A percentile compares a stretch with the other conserved stretches of the same genome.
Conservation (phyloP, 2,797 vertebrate species). For the Poecilia gillii region DNA sequence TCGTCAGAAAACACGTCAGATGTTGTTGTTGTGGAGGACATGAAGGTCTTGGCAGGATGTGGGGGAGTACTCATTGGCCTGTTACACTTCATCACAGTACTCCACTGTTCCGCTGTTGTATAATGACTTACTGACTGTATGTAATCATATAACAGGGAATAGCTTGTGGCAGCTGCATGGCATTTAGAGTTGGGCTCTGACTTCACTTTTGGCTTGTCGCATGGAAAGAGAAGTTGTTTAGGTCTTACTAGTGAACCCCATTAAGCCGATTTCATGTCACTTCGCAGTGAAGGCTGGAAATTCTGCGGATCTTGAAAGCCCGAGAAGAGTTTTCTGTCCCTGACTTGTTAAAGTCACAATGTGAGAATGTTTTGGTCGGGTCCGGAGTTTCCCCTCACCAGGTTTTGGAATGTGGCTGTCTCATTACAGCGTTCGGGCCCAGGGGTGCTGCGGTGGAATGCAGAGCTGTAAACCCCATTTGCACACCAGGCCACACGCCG, state of each 20-base stretch:
- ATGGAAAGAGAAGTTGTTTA: constrained; percentile 1
- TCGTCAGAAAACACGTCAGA: constrained; percentile 52
- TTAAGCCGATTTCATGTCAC: background rate
- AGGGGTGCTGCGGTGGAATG: constrained; percentile 74
- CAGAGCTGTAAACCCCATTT: constrained; percentile 79
- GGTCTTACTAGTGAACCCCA: background rate
- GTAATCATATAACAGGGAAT: constrained; percentile 49
- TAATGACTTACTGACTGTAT: constrained; percentile 52
- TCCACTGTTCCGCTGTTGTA: constrained; percentile 67
- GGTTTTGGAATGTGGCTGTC: constrained; percentile 73
- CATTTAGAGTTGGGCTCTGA: constrained; percentile 13
- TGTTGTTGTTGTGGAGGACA: constrained; percentile 57
- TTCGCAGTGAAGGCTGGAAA: background rate
- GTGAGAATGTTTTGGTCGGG: constrained; percentile 35
- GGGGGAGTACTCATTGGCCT: constrained; percentile 56
- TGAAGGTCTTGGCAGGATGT: constrained; percentile 60
- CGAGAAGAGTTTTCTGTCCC: background rate
- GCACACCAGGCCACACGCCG: constrained; percentile 76
- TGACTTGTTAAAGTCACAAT: constrained; percentile 5
- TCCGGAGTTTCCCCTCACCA: constrained; percentile 53
- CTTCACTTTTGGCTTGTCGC: constrained; percentile 13
- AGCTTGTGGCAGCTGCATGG: constrained; percentile 56
- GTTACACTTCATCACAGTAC: constrained; percentile 62
- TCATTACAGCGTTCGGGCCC: constrained; percentile 65
- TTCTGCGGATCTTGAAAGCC: background rate